These are phyloP conservation scores for Zosterops japonicus DNA, from an alignment of 2,113 vertebrate species.

Conservation along the genomic window DNA sequence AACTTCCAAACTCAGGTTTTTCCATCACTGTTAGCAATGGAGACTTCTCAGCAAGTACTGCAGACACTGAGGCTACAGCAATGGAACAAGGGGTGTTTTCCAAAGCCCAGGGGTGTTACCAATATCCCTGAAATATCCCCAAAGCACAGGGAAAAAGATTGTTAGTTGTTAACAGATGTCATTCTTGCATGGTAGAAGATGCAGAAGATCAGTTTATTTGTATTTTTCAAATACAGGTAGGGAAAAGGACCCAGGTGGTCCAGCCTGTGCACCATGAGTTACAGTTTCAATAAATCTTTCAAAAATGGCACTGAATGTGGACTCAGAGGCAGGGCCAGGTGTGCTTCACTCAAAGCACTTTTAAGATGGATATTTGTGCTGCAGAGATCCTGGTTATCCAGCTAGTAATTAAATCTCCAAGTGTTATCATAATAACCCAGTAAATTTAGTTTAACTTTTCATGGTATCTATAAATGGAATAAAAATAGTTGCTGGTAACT, in stretches of 20 bases:
- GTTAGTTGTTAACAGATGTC: background rate
- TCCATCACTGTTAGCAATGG: background rate
- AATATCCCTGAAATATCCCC: background rate
- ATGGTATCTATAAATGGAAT: background rate
- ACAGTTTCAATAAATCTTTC: background rate
- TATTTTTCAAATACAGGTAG: background rate
- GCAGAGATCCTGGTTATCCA: background rate
- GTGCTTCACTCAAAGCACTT: background rate
- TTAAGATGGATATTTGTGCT: background rate
- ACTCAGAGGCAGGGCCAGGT: background rate
- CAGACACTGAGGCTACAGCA: background rate
- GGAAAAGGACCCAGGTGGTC: background rate
- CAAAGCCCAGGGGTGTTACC: background rate
- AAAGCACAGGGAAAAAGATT: background rate
- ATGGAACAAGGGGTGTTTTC: background rate
- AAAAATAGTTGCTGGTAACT: background rate
- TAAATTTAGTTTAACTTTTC: background rate
- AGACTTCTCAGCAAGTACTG: background rate
- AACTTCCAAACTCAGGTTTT: background rate
- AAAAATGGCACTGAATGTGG: background rate
- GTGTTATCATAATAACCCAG: background rate
- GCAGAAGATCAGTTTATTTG: background rate
- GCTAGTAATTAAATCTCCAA: background rate
- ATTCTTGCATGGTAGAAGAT: background rate
- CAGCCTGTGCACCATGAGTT: background rate